Conservation (phyloP, 2,113 vertebrate genomes). For the Cyprichromis sp. region DNA sequence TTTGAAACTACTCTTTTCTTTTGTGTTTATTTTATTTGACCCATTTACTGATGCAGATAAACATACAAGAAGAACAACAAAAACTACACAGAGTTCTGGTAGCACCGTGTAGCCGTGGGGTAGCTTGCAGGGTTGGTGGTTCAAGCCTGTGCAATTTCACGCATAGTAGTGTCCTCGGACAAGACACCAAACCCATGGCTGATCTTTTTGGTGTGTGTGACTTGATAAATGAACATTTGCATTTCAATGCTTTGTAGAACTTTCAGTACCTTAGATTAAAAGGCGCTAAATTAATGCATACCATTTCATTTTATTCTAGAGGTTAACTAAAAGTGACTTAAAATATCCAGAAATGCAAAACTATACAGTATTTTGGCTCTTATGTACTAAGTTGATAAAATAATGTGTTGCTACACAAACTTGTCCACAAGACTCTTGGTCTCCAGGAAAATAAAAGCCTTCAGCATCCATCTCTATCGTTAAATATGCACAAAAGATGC, state of each 20-base stretch:
- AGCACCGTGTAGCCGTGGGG: background rate
- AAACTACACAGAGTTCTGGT: background rate
- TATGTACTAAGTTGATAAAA: background rate
- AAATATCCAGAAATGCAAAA: background rate
- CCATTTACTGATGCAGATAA: background rate
- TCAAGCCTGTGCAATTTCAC: background rate
- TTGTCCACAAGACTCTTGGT: background rate
- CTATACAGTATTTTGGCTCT: background rate
- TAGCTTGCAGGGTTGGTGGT: background rate
- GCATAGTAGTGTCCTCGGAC: background rate
- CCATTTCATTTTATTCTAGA: background rate
- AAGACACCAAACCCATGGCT: background rate
- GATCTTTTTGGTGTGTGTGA: background rate
- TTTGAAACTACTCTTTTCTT: background rate
- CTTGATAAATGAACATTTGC: background rate
- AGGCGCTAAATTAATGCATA: background rate
- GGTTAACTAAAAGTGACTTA: background rate
- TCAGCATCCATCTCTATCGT: slow-evolving; percentile 71
- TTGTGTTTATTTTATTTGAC: background rate
- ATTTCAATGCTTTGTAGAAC: background rate
- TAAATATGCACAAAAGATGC: background rate
- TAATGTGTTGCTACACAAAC: background rate
- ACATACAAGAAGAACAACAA: background rate
- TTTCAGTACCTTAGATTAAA: background rate
- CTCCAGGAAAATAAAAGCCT: slow-evolving; percentile 27